A percentile compares a stretch with the other conserved stretches of the same genome.
Conservation (phyloP, 1,140 invertebrate genomes). For the Trachymyrmex septentrionalis region DNA sequence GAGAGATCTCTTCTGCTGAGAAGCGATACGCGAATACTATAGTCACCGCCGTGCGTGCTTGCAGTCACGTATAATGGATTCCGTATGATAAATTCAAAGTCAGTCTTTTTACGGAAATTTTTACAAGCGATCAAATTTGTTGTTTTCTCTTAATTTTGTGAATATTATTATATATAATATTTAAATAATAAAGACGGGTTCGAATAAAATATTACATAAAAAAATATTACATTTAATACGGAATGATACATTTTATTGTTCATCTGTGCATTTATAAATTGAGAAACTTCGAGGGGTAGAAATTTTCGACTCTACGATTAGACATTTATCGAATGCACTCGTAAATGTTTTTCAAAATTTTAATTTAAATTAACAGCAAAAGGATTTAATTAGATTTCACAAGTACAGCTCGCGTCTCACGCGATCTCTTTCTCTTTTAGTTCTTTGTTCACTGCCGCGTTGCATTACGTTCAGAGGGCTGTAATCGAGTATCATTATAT, state of each 20-base stretch:
- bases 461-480: too few species aligned
- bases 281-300: not conserved
- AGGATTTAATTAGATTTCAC: not conserved
- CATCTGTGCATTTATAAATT: not conserved
- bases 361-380: not conserved
- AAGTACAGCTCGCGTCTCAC: not conserved
- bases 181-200: not conserved
- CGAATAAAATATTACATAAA: slow-evolving; percentile 1
- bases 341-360: not conserved
- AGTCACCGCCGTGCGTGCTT: not conserved
- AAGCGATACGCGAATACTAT: not conserved
- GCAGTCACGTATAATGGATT: not conserved
- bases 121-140: not conserved
- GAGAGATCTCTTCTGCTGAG: not conserved
- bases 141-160: not conserved
- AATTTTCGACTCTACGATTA: not conserved
- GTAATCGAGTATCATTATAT: not conserved
- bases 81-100: not conserved
- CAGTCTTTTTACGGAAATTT: not conserved
- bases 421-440: not conserved
- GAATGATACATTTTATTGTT: not conserved
- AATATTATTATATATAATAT: not conserved
- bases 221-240: not conserved
- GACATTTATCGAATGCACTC: not conserved
- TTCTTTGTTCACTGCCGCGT: not conserved